Evolutionary conservation across 2,888 invertebrate genomes (phyloP), one percentile per base, ranked within the genome.

Genomic region (Diarsia dahlii): DNA sequence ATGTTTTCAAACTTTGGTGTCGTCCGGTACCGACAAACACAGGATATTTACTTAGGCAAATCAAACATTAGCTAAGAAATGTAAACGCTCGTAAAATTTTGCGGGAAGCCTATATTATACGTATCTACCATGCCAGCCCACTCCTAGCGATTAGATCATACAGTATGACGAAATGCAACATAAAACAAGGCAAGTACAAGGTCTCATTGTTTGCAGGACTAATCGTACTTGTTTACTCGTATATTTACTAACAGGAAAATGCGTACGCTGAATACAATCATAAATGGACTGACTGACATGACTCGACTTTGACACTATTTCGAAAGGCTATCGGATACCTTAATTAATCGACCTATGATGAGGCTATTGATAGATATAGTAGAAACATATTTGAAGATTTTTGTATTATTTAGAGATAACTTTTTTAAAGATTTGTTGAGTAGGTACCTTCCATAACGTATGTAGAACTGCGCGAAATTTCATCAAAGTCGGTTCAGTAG

Each of bases 61-160:
- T 28, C 69, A 71, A 81, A 84, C 63, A 77, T 75, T 50, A 74
- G 48, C 71, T 73, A 13, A 71, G 63, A 71, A 64, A 72, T 23
- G 34, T 56, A 74, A 20, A 79, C 56, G 52, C 45, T 66, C 65
- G 39, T 74, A 56, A 77, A 65, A 46, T 64, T 68, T 10, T 18
- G 23, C 50, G 9, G 56, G 46, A 67, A 74, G 12, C 2, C 28
- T 28, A 28, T 28, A 58, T 69, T 34, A 23, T 71, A 75, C 23
- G 64, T 79, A 70, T 45, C 52, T 58, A 56, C 56, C 63, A 50
- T 34, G 18, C 23, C 48, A 64, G 23, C 50, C 70, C 72, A 74
- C 78, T 75, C 68, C 52, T 70, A 73, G n/a, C 73, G 78, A 83
- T 86, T 83, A 87, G 80, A 76, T 86, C 85, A 86, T 78, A 9